A percentile compares a stretch with the other conserved stretches of the same genome.
Conservation (phyloP, 1,140 invertebrate genomes). For the Drosophila gunungcola region DNA sequence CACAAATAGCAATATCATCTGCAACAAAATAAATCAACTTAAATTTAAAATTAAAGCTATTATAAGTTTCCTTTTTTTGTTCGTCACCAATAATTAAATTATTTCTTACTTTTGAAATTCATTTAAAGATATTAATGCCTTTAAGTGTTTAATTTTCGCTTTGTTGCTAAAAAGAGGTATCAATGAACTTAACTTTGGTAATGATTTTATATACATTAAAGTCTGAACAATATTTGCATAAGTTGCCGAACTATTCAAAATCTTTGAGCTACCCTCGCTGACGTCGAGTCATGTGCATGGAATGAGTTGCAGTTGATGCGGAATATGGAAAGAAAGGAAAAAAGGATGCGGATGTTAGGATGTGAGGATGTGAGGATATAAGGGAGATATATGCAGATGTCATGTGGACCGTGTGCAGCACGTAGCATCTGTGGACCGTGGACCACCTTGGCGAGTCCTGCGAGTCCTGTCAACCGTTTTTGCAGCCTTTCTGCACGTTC, state of each 20-base stretch:
- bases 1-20: too few relatives aligned
- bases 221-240: too few relatives aligned
- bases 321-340: conserved; percentile 40
- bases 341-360: conserved; percentile 19
- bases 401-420: conserved; percentile 69
- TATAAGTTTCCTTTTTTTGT: too few relatives aligned
- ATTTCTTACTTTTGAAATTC: too few relatives aligned
- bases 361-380: background rate
- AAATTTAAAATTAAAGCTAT: too few relatives aligned
- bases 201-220: too few relatives aligned
- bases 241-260: background rate
- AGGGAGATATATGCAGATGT: conserved; percentile 54
- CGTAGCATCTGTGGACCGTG: conserved; percentile 42
- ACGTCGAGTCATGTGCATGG: conserved; percentile 24
- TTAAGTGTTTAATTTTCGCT: too few relatives aligned
- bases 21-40: too few relatives aligned
- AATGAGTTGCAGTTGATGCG: conserved; percentile 52
- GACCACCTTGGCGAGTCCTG: conserved; percentile 46
- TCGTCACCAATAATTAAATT: too few relatives aligned
- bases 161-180: too few relatives aligned
- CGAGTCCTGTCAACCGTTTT: conserved; percentile 9
- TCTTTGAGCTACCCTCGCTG: conserved; percentile 7
- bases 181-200: too few relatives aligned
- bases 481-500: conserved; percentile 41
- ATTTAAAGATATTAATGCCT: too few relatives aligned